A percentile compares a stretch with the other conserved stretches of the same genome.
phyloP scores from a whole-genome alignment of 2,888 invertebrate species.

The Lycia hirtaria region DNA sequence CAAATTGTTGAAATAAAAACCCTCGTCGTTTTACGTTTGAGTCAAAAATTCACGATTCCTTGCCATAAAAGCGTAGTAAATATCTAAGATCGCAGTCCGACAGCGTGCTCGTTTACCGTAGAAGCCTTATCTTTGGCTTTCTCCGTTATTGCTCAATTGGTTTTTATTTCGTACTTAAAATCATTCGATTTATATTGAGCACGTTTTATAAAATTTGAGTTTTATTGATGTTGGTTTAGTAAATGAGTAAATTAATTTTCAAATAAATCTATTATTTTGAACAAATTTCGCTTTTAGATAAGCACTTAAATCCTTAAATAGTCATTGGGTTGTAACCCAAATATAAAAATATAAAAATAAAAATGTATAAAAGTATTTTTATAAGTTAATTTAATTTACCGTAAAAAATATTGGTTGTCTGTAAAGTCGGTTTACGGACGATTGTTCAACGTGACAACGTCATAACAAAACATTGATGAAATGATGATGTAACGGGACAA shows the following conservation, averaged over 20 bases:
- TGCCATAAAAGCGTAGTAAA: constrained; percentile 33
- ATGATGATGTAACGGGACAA: no score
- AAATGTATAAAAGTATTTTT: no score
- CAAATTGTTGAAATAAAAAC: constrained; percentile 28
- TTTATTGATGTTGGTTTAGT: constrained; percentile 9
- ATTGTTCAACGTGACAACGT: background rate
- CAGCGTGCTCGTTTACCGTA: constrained; percentile 30
- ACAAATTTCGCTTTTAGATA: no score
- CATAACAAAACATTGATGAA: no score
- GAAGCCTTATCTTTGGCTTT: constrained; percentile 32
- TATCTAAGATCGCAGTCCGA: constrained; percentile 32
- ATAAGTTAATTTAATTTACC: no score
- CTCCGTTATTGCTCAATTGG: constrained; percentile 33
- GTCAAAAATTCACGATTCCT: constrained; percentile 34
- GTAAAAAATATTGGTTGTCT: no score
- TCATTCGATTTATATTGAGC: constrained; percentile 31
- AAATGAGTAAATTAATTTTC: no score
- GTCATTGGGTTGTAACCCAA: no score
- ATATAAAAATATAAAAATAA: no score
- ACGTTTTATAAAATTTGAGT: constrained; percentile 20
- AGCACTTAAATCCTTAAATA: no score
- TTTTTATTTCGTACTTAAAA: constrained; percentile 36
- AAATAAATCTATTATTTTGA: no score
- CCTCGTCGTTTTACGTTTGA: constrained; percentile 21
- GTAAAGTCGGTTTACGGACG: background rate